phyloP scores from a whole-genome alignment of 2,797 vertebrate species.

The Garrulus glandarius region DNA sequence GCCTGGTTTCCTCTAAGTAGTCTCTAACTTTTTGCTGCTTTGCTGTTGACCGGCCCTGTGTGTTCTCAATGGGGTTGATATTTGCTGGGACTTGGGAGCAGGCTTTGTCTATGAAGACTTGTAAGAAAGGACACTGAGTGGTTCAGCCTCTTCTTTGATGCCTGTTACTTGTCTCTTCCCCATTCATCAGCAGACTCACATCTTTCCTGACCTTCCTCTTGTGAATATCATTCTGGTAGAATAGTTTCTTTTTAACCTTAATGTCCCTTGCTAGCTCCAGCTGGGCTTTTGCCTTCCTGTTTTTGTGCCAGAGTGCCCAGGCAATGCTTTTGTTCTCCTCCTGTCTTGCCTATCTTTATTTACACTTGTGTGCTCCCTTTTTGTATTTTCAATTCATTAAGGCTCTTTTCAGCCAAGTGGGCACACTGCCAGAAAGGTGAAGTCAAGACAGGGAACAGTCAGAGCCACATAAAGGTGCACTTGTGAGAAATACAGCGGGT shows the following conservation, averaged over 20 bases:
- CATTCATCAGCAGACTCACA: not conserved
- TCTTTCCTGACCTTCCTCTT: not conserved
- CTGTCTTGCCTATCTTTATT: constrained; percentile 8
- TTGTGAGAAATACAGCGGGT: not conserved
- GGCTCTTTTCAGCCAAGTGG: not conserved
- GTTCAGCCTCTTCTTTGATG: constrained; percentile 1
- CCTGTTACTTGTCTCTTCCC: not conserved
- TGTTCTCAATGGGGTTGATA: not conserved
- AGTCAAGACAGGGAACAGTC: not conserved
- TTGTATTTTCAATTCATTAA: constrained; percentile 36
- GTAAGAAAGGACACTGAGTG: not conserved
- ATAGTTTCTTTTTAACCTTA: constrained; percentile 32
- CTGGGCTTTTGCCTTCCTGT: not conserved
- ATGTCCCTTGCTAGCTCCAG: not conserved
- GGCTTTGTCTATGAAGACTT: not conserved
- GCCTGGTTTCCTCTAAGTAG: not conserved
- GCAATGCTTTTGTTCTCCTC: constrained; percentile 1
- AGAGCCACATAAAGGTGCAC: not conserved
- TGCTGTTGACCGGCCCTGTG: not conserved
- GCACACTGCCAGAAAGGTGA: not conserved
- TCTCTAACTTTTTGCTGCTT: not conserved
- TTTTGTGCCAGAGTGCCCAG: not conserved
- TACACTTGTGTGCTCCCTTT: constrained; percentile 6
- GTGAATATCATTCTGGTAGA: not conserved
- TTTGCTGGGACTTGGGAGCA: not conserved